A percentile compares a stretch with the other conserved stretches of the same genome.
phyloP scores from a whole-genome alignment of 2,113 vertebrate genomes.

The Terrapene triunguis region DNA sequence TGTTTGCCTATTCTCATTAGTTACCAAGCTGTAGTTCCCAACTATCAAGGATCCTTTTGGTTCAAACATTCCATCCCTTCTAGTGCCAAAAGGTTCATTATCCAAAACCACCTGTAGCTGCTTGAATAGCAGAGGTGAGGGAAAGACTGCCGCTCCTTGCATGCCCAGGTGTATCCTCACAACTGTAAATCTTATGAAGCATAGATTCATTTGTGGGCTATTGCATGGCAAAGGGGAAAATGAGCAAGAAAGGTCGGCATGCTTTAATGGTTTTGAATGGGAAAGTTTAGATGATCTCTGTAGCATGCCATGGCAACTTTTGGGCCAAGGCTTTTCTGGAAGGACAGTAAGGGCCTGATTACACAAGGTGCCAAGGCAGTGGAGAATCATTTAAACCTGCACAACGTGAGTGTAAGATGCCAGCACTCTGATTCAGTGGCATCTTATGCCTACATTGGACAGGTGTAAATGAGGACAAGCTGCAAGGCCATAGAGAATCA shows the following conservation, averaged over 20 bases:
- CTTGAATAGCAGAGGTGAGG: background rate
- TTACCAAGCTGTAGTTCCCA: slow-evolving; percentile 18
- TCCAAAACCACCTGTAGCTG: background rate
- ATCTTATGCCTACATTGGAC: background rate
- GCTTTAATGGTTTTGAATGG: background rate
- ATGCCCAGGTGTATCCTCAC: background rate
- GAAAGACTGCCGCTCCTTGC: background rate
- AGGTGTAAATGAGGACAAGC: background rate
- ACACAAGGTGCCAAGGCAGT: too few relatives aligned
- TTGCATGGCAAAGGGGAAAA: background rate
- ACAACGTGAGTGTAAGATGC: background rate
- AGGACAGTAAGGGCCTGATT: background rate
- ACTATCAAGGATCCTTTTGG: background rate
- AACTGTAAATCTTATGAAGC: background rate
- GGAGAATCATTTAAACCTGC: background rate
- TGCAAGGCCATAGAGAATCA: background rate
- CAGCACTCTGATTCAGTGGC: background rate
- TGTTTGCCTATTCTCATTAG: background rate
- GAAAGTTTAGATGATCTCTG: background rate
- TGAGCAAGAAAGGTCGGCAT: background rate
- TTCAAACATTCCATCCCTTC: slow-evolving; percentile 28
- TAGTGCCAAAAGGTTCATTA: background rate
- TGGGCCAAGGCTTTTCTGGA: background rate
- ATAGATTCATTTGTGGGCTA: background rate
- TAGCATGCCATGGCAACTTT: background rate